Evolutionary conservation across 2,113 vertebrate species (phyloP), one percentile per base, ranked within the genome.

Genomic region (Benitochromis conjunctus): DNA sequence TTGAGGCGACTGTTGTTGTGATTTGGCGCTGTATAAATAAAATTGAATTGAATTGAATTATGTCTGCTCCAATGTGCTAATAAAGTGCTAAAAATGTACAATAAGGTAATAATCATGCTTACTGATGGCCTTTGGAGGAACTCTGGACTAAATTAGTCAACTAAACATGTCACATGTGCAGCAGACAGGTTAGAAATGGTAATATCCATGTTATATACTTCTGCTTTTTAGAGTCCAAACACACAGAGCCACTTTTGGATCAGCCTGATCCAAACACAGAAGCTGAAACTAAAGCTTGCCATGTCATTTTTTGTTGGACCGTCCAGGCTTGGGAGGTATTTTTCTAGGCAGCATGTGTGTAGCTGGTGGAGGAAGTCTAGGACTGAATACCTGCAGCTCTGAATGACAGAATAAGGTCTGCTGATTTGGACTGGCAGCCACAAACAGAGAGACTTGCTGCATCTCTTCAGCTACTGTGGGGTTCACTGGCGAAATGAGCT

Each of bases 341-440:
- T 80, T 10, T 58, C 56, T 76, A 5, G 26, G 26, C 9, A 51
- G 16, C 69, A 76, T 51, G 26, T 31, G 56, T 46, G 43, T 12
- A 19, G 31, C 13, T 24, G n/a, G 29, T 26, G n/a, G 13, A 36
- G n/a, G 66, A 34, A 31, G 78, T 56, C 8, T 24, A 19, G 34
- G 69, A 56, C 36, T 83, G 2, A 58, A 36, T 18, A 78, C 54
- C 82, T 18, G 41, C 41, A 64, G 55, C 56, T 80, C 51, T 84
- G 81, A 90, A 14, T 91, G 93, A 90, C 85, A 90, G 86, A 93
- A 91, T 85, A 78, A 83, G 85, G 85, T 90, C 87, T 86, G 38
- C 58, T 4, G 36, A 21, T 76, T 82, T 79, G 46, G 71, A 76
- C 46, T 76, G 77, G 29, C 80, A 53, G 89, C 62, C 7, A 57